Percentiles rank a stretch among this genome's conserved stretches.
These are phyloP conservation scores for Quiscalus mexicanus DNA, from an alignment of 2,113 vertebrate genomes.

Conservation along the genomic window DNA sequence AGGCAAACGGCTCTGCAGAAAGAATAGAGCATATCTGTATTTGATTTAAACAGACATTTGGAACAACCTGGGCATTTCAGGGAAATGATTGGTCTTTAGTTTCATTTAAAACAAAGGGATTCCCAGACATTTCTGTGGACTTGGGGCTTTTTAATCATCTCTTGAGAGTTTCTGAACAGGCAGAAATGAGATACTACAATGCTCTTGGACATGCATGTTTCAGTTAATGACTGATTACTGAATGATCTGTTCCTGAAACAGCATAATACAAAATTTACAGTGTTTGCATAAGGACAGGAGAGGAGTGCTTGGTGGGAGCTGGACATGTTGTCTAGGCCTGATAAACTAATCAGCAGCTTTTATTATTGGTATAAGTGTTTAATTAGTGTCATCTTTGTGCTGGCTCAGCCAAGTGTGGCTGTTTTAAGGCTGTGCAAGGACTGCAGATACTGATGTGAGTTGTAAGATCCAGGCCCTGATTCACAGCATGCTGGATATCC, in stretches of 20 bases:
- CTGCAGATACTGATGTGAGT: neutral
- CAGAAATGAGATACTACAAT: neutral
- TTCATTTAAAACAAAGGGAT: slow-evolving; percentile 22
- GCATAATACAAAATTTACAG: neutral
- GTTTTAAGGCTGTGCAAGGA: neutral
- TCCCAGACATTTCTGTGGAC: neutral
- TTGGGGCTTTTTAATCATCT: neutral
- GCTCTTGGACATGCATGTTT: neutral
- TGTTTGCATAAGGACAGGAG: neutral
- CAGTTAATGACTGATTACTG: neutral
- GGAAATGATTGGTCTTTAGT: neutral
- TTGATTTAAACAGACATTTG: slow-evolving; percentile 23
- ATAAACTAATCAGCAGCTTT: neutral
- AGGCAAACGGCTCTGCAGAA: neutral
- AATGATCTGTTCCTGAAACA: neutral
- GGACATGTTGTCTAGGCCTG: neutral
- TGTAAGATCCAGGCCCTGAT: neutral
- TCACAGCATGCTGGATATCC: neutral
- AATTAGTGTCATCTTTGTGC: neutral
- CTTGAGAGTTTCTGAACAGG: neutral
- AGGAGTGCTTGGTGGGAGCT: neutral
- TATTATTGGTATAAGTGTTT: neutral
- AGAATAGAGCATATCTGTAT: neutral
- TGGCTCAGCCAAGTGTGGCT: neutral
- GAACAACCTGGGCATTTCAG: neutral